Percentiles rank a stretch among this genome's conserved stretches.
Conservation (phyloP, 1,140 invertebrate species). For the Metopolophium dirhodum region DNA sequence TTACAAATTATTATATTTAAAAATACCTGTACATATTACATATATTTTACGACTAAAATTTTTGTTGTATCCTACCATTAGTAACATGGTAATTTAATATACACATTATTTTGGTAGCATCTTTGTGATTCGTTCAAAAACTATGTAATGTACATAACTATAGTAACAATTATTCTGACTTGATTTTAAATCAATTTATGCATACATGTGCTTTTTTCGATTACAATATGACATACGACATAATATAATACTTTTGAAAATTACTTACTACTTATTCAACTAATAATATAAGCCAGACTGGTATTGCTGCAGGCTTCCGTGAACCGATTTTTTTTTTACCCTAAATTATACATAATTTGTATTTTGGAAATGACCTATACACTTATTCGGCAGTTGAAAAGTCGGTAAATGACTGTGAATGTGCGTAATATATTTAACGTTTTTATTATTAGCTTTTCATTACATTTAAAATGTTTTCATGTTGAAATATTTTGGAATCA, state of each 20-base stretch:
- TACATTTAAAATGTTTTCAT: background rate
- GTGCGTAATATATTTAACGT: background rate
- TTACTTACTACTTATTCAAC: conserved; percentile 12
- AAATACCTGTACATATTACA: background rate
- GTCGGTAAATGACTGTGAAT: background rate
- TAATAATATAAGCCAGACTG: background rate
- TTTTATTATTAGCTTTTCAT: background rate
- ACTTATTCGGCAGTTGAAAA: background rate
- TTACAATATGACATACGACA: background rate
- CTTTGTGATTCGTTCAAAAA: background rate
- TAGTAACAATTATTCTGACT: background rate
- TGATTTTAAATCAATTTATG: background rate
- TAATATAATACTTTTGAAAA: conserved; percentile 7
- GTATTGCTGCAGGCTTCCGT: conserved; percentile 8
- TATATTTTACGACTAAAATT: background rate
- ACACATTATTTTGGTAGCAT: background rate
- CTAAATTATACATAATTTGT: background rate
- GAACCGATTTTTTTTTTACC: background rate
- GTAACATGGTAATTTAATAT: background rate
- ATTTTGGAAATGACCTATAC: background rate
- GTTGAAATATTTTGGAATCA: background rate
- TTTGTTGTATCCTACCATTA: background rate
- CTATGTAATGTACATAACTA: background rate
- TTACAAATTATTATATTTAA: background rate
- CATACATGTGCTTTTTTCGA: background rate